Base-by-base conservation (phyloP, 2,113 vertebrate species). In the Euleptes europaea region DNA sequence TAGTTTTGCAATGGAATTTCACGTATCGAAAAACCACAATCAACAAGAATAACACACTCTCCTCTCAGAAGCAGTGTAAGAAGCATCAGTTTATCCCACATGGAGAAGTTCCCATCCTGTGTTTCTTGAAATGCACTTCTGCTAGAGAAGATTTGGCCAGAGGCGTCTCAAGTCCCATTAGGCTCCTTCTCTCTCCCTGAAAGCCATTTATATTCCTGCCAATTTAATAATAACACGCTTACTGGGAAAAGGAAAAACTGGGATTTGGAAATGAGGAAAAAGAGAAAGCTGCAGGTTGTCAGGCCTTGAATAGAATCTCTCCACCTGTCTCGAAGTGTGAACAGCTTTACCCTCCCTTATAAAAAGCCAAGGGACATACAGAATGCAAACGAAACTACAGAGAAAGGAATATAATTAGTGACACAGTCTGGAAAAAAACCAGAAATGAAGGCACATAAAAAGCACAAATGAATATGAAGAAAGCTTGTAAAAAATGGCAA, bases 1-100 rank as follows among this genome's bases (percentile, higher is more conserved):
- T 80, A 81, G 69, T 82, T 75, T 80, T 81, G 47, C 72, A 84
- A 21, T 21, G 87, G 83, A 82, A 88, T 49, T 80, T 79, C 77
- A 57, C 8, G 51, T 17, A 35, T 49, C 26, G 7, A 33, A 82
- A 72, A 75, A 12, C 7, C 4, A 28, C 1, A 83, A 40, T 42
- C 74, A 84, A 65, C 1, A 40, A 44, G 51, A 3, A 1, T 28
- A 63, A 63, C 57, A 65, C 54, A 31, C 73, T 1, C 4, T 33
- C 80, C 21, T 42, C 0, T 77, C 47, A 69, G 14, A 49, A 80
- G 67, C 31, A n/a, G 28, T 21, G 15, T 38, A 0, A 2, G 31
- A 72, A 19, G 0, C 49, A 54, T 13, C 5, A n/a, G 17, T 14
- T 82, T 75, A 51, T 1, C 74, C 51, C 21, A 17, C 40, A 13